Base-by-base conservation (phyloP, 2,797 vertebrate species). In the Botia kubotai region DNA sequence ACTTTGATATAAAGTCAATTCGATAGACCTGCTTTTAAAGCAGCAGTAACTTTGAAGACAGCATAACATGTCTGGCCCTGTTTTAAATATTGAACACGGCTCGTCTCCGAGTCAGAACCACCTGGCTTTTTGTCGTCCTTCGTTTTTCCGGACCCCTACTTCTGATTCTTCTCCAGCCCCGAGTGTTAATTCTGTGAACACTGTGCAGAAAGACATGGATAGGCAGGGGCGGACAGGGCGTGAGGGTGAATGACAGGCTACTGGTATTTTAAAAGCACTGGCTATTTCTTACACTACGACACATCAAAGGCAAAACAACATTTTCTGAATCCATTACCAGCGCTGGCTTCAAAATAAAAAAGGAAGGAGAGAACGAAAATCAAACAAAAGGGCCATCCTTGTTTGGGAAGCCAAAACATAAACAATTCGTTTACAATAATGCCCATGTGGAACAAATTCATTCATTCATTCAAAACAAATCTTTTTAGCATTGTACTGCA, bases 41-140 rank as follows among this genome's bases (percentile, higher is more conserved):
- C 68, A 76, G 63, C 50, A 48, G 62, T 66, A 71, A 74, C 83
- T 87, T 82, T 85, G 82, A 82, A 86, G 83, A 84, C 71, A 82
- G 84, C 78, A 79, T 70, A 71, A 77, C 81, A 76, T 73, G 83
- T 86, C 81, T 63, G 57, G 63, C 74, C 80, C 63, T 68, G 80
- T 62, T 86, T 82, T 62, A 81, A 71, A 78, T 82, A 84, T 79
- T 81, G 19, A 75, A 72, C 72, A 79, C 79, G 36, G 29, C 62
- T 75, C 75, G 50, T 55, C 73, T 84, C 73, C 12, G 43, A 82
- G 77, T 46, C 43, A 63, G 66, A 14, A 83, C 13, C 17, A 39
- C 58, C 21, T 12, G 53, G 60, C 58, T 13, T 53, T 60, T 53
- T 66, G 46, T 67, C 67, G 39, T 75, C 21, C 46, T 71, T 46